These are phyloP conservation scores for Numenius arquata DNA, from an alignment of 2,113 vertebrate genomes.

Conservation along the genomic window DNA sequence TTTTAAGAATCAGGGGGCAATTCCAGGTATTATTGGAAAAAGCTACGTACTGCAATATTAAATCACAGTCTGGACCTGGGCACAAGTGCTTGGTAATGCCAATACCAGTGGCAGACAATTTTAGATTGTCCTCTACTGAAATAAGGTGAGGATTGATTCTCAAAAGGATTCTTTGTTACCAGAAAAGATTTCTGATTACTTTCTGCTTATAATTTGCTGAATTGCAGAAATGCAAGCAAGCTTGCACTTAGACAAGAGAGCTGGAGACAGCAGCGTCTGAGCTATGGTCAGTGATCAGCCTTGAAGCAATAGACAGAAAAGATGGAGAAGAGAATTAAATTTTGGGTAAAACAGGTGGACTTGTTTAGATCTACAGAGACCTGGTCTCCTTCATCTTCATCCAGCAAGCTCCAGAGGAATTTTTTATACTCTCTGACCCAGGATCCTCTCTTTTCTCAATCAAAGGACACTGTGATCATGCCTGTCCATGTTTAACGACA, in stretches of 20 bases:
- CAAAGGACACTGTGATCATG: not conserved
- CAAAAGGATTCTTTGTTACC: not conserved
- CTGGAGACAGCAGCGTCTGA: not conserved
- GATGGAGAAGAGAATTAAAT: not conserved
- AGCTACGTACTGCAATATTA: not conserved
- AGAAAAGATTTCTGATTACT: not conserved
- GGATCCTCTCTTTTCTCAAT: not conserved
- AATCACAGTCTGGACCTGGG: not conserved
- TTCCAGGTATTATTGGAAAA: not conserved
- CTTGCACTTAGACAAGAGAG: not conserved
- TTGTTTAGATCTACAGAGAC: not conserved
- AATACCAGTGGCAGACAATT: not conserved
- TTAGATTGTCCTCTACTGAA: not conserved
- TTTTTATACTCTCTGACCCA: not conserved
- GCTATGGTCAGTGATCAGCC: not conserved
- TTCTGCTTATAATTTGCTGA: not conserved
- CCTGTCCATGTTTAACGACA: not conserved
- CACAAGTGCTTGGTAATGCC: not conserved
- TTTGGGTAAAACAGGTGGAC: not conserved
- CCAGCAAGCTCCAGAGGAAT: not conserved
- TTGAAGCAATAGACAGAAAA: not conserved
- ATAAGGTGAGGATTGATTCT: not conserved
- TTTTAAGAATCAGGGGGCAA: not conserved
- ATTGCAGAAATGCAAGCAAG: not conserved
- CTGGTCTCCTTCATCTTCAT: not conserved